phyloP scores from a whole-genome alignment of 2,113 vertebrate genomes.

The Pogonocichla stellata region DNA sequence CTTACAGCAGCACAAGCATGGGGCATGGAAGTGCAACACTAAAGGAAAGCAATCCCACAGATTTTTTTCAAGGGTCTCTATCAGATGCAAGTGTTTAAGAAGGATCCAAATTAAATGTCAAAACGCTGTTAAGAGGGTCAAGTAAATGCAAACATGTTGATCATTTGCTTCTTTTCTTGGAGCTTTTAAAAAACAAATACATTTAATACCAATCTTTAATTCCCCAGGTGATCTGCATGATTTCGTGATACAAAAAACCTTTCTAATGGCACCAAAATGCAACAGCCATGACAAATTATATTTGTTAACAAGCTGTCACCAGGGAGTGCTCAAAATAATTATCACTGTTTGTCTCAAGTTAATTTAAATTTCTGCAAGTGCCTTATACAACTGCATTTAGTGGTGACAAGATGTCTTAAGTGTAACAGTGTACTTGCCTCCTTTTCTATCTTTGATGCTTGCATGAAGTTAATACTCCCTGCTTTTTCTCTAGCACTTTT shows the following conservation, averaged over 20 bases:
- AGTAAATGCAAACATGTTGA: neutral
- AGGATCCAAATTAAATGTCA: neutral
- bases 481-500: neutral
- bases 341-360: conserved; percentile 19
- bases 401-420: conserved; percentile 8
- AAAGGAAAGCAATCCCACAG: neutral
- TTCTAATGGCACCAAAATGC: neutral
- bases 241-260: neutral
- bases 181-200: neutral
- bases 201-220: neutral
- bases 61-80: neutral
- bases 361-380: conserved; percentile 38
- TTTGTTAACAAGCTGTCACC: conserved; percentile 42
- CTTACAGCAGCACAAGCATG: neutral
- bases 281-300: conserved; percentile 4
- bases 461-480: neutral
- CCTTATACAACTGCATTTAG: neutral
- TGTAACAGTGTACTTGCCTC: conserved; percentile 3
- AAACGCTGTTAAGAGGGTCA: neutral
- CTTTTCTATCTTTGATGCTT: neutral
- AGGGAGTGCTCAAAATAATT: conserved; percentile 37
- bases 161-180: neutral
- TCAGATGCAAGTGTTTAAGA: neutral
- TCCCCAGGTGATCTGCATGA: neutral
- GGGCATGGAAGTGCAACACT: neutral